Percentiles rank a stretch among this genome's conserved stretches.
phyloP scores from a whole-genome alignment of 2,113 vertebrate species.

The Zosterops lateralis region DNA sequence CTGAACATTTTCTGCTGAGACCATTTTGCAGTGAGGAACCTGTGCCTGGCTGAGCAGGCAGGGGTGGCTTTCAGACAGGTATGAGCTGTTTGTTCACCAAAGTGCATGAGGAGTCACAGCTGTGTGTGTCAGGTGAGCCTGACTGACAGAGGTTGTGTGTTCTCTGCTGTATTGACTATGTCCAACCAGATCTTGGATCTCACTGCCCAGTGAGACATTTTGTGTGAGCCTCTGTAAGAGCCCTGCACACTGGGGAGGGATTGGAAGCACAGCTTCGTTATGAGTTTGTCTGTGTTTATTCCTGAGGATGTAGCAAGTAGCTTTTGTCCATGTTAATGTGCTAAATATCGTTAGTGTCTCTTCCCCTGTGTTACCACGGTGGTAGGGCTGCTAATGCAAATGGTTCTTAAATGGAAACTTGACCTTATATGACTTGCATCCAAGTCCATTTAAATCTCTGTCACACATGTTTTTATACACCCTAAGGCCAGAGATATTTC shows the following conservation, averaged over 20 bases:
- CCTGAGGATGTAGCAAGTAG: not conserved
- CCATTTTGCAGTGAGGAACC: not conserved
- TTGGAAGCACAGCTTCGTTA: not conserved
- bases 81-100: not conserved
- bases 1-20: not conserved
- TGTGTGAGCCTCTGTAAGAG: not conserved
- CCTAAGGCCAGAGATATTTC: slow-evolving; percentile 25
- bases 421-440: slow-evolving; percentile 57
- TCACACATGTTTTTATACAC: slow-evolving; percentile 53
- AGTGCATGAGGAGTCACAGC: not conserved
- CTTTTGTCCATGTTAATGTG: slow-evolving; percentile 29
- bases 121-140: not conserved
- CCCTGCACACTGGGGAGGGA: not conserved
- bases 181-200: not conserved
- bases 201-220: not conserved
- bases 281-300: not conserved
- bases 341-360: slow-evolving; percentile 4
- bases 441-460: slow-evolving; percentile 63
- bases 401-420: slow-evolving; percentile 25
- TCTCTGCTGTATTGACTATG: not conserved
- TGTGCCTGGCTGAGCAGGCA: not conserved
- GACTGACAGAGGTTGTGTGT: not conserved
- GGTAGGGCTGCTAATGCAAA: slow-evolving; percentile 30
- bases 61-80: not conserved
- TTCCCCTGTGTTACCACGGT: not conserved